Conservation (phyloP, 2,888 invertebrate species). For the Neria commutata region DNA sequence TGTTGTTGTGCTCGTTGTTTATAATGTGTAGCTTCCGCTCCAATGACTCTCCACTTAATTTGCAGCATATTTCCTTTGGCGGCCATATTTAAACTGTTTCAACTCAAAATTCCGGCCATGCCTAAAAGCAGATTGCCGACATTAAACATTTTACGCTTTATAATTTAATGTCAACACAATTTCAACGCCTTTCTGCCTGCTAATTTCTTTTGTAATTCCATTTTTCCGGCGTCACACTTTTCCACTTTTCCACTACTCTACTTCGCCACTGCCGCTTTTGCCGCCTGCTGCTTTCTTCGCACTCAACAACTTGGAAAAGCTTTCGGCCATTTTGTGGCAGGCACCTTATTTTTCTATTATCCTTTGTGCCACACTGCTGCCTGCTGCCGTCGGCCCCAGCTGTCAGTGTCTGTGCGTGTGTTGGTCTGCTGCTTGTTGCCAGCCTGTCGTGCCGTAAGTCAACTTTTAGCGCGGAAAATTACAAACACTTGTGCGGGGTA, state of each 20-base stretch:
- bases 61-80: too few species aligned
- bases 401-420: not conserved
- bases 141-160: constrained; percentile 54
- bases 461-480: not conserved
- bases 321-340: constrained; percentile 51
- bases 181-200: constrained; percentile 45
- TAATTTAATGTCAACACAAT: constrained; percentile 56
- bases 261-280: too few species aligned
- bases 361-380: constrained; percentile 35
- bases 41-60: too few species aligned
- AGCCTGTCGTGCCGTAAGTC: too few species aligned
- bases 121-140: too few species aligned
- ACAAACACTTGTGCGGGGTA: too few species aligned
- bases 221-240: not conserved
- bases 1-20: too few species aligned
- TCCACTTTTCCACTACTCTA: not conserved
- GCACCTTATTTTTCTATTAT: constrained; percentile 53
- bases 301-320: constrained; percentile 50
- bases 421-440: not conserved
- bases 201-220: not conserved
- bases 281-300: constrained; percentile 37
- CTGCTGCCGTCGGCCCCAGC: too few species aligned
- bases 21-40: too few species aligned
- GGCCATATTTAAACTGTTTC: too few species aligned
- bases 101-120: too few species aligned